These are phyloP conservation scores for Noctuana brunneofusca DNA, from an alignment of 2,888 invertebrate genomes.

Conservation along the genomic window DNA sequence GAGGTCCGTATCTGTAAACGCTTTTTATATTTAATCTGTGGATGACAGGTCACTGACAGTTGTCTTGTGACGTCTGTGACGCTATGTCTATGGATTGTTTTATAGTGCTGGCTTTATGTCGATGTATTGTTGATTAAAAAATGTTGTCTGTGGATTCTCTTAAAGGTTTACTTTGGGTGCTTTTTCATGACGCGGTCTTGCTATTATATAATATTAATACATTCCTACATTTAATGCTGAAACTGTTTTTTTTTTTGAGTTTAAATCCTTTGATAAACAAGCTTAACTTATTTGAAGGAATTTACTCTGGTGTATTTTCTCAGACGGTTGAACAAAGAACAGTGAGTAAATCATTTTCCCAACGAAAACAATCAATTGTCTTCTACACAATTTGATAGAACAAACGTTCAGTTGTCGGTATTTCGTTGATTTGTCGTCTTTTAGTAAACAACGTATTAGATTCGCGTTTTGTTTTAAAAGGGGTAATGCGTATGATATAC, in stretches of 20 bases:
- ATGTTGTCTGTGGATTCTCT: constrained; percentile 18
- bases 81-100: constrained; percentile 28
- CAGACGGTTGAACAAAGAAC: constrained; percentile 1
- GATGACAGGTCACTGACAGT: constrained; percentile 53
- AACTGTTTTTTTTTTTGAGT: constrained; percentile 30
- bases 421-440: not conserved
- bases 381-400: not conserved
- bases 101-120: constrained; percentile 19
- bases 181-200: constrained; percentile 50
- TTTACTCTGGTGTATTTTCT: not conserved
- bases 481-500: too few relatives aligned
- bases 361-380: not conserved
- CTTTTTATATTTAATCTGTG: constrained; percentile 54
- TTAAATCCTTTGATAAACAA: constrained; percentile 7
- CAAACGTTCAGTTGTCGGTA: not conserved
- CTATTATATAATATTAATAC: constrained; percentile 50
- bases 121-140: constrained; percentile 6
- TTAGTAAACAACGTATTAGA: not conserved
- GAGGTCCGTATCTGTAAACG: constrained; percentile 63
- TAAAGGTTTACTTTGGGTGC: constrained; percentile 60
- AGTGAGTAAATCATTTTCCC: not conserved
- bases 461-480: not conserved
- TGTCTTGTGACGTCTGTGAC: constrained; percentile 39
- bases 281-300: constrained; percentile 5
- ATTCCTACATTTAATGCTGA: constrained; percentile 66